These are phyloP conservation scores for Zapornia atra DNA, from an alignment of 2,113 vertebrate species.

Conservation along the genomic window DNA sequence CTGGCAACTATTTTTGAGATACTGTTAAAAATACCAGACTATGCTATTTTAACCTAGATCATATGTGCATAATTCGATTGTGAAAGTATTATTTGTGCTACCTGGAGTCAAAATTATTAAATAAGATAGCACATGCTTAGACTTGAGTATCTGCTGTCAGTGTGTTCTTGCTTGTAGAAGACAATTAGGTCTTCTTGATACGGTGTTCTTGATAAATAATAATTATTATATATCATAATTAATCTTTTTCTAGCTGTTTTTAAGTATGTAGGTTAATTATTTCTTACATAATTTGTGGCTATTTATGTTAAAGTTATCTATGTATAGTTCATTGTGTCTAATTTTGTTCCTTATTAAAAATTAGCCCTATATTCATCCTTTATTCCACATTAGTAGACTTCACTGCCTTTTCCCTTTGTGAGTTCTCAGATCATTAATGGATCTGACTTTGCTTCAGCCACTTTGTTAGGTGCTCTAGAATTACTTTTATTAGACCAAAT, in stretches of 20 bases:
- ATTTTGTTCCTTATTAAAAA: not conserved
- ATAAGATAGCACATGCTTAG: not conserved
- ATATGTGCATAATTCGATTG: not conserved
- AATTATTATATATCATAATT: too few species aligned
- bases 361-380: not conserved
- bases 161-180: not conserved
- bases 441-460: not conserved
- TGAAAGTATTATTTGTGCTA: not conserved
- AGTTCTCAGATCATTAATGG: not conserved
- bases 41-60: not conserved
- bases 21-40: not conserved
- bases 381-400: not conserved
- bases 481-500: not conserved
- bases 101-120: not conserved
- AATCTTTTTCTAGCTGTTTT: not conserved
- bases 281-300: not conserved
- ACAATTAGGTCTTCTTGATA: not conserved
- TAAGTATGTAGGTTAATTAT: not conserved
- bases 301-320: not conserved
- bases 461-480: not conserved
- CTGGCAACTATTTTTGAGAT: not conserved
- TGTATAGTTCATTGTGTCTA: not conserved
- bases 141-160: not conserved
- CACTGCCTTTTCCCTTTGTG: accelerated
- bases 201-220: not conserved